A percentile compares a stretch with the other conserved stretches of the same genome.
These are phyloP conservation scores for Drosophila gunungcola DNA, from an alignment of 1,140 invertebrate species.

Conservation along the genomic window DNA sequence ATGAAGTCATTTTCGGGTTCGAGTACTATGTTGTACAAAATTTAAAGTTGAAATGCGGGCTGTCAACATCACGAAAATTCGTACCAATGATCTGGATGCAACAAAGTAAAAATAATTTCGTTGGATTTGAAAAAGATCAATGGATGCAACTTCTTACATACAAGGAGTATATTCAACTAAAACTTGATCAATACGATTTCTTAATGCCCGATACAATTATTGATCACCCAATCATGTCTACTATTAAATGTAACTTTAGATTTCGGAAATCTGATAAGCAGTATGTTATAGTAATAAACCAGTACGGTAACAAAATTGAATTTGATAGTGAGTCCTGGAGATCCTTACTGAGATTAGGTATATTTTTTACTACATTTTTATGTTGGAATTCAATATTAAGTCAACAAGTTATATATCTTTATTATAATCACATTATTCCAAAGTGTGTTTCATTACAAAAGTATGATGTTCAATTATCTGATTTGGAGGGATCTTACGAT, in stretches of 20 bases:
- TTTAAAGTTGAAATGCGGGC: not conserved
- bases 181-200: not conserved
- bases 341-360: constrained; percentile 3
- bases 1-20: constrained; percentile 1
- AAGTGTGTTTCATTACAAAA: constrained; percentile 4
- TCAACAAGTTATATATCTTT: not conserved
- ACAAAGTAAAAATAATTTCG: not conserved
- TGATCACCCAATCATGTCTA: not conserved
- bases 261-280: not conserved
- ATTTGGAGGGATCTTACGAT: not conserved
- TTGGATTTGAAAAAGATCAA: not conserved
- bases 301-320: not conserved
- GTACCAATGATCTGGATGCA: not conserved
- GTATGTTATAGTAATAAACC: not conserved
- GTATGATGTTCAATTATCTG: constrained; percentile 1
- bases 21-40: constrained; percentile 1
- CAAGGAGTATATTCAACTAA: constrained; percentile 1
- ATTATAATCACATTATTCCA: constrained; percentile 6
- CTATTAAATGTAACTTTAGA: constrained; percentile 1
- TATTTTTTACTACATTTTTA: constrained; percentile 16
- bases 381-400: constrained; percentile 1
- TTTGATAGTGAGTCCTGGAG: constrained; percentile 10
- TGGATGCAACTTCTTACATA: not conserved
- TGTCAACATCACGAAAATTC: not conserved
- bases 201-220: not conserved